Evolutionary conservation across 2,888 invertebrate genomes (phyloP).

Genomic region (Digitonthophagus gazella): DNA sequence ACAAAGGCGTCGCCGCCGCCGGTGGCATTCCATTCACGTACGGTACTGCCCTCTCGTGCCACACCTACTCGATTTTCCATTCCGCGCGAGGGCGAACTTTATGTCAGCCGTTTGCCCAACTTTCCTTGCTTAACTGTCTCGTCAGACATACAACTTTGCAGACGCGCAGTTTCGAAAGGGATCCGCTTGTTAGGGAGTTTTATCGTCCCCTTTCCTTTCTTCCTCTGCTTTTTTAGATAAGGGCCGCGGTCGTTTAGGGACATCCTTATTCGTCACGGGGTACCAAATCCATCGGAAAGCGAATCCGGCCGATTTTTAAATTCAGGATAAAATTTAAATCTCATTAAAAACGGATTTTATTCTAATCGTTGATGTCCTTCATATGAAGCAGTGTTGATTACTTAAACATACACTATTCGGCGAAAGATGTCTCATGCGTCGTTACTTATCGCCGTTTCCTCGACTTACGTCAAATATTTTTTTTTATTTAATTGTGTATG

Average conservation of each 20-base stretch:
- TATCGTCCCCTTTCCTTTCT: neutral
- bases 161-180: neutral
- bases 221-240: neutral
- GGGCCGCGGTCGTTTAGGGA: neutral
- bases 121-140: neutral
- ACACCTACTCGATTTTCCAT: neutral
- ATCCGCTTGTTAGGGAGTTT: neutral
- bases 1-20: neutral
- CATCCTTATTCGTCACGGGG: neutral
- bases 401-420: too few relatives aligned
- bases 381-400: too few relatives aligned
- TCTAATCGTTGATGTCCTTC: too few relatives aligned
- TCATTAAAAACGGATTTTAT: too few relatives aligned
- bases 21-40: neutral
- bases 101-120: neutral
- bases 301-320: too few relatives aligned
- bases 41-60: neutral
- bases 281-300: neutral
- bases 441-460: too few relatives aligned
- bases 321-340: too few relatives aligned
- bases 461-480: too few relatives aligned
- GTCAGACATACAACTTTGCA: neutral
- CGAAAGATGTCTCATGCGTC: too few relatives aligned
- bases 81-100: neutral
- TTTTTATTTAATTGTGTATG: too few relatives aligned